These are phyloP conservation scores for Biston stratarius DNA, from an alignment of 2,888 invertebrate species.

Conservation along the genomic window DNA sequence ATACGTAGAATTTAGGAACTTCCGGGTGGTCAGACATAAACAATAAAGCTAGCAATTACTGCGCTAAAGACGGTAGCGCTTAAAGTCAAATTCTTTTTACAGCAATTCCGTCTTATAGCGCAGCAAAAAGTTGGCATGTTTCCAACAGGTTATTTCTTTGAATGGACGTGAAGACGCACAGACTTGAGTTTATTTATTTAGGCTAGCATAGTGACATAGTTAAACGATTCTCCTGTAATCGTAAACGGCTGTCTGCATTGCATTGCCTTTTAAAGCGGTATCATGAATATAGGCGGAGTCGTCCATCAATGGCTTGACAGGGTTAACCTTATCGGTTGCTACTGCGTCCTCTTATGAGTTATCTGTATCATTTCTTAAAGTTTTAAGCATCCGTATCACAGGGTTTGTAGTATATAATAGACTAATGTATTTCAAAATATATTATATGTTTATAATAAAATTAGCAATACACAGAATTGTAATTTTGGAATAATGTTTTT, in stretches of 20 bases:
- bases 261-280: slow-evolving; percentile 41
- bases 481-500: no score
- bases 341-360: slow-evolving; percentile 47
- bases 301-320: slow-evolving; percentile 50
- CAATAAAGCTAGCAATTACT: slow-evolving; percentile 54
- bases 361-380: slow-evolving; percentile 41
- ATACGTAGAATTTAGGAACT: slow-evolving; percentile 35
- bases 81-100: slow-evolving; percentile 70
- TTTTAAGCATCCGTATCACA: slow-evolving; percentile 28
- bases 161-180: slow-evolving; percentile 60
- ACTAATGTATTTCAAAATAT: slow-evolving; percentile 14
- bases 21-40: slow-evolving; percentile 44
- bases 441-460: neutral
- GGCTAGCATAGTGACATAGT: slow-evolving; percentile 66
- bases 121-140: slow-evolving; percentile 65
- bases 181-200: slow-evolving; percentile 69
- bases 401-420: slow-evolving; percentile 38
- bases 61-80: slow-evolving; percentile 49
- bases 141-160: slow-evolving; percentile 73
- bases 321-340: slow-evolving; percentile 55
- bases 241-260: slow-evolving; percentile 41
- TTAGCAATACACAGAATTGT: neutral
- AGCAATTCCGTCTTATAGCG: slow-evolving; percentile 59
- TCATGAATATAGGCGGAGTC: slow-evolving; percentile 36
- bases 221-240: slow-evolving; percentile 39